Percentiles rank a stretch among this genome's conserved stretches.
These are phyloP conservation scores for Pseudopleuronectes americanus DNA, from an alignment of 2,797 vertebrate genomes.

Conservation along the genomic window DNA sequence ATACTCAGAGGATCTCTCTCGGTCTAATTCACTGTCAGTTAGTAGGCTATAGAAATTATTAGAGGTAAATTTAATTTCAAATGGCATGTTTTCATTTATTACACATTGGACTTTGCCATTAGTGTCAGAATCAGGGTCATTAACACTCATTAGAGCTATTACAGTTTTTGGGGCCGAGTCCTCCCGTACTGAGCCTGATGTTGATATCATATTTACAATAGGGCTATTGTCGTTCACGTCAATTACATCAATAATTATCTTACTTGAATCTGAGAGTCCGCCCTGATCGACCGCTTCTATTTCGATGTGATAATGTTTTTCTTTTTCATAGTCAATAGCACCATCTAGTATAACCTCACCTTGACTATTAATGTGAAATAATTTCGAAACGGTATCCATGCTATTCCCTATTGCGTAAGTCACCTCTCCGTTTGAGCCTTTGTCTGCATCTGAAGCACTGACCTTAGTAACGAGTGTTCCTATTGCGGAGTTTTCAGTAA, in stretches of 20 bases:
- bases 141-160: conserved; percentile 78
- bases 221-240: conserved; percentile 91
- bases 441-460: conserved; percentile 73
- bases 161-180: conserved; percentile 70
- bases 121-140: conserved; percentile 79
- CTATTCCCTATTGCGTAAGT: conserved; percentile 60
- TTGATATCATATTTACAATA: conserved; percentile 76
- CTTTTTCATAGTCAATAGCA: conserved; percentile 73
- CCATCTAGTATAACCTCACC: conserved; percentile 53
- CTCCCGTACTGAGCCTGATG: conserved; percentile 73
- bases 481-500: conserved; percentile 61
- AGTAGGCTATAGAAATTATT: conserved; percentile 77
- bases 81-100: too few species aligned
- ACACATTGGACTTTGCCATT: conserved; percentile 42
- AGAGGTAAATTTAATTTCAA: too few species aligned
- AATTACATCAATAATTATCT: conserved; percentile 80
- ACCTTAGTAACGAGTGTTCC: conserved; percentile 63
- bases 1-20: conserved; percentile 28
- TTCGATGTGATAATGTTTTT: conserved; percentile 68
- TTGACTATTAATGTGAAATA: conserved; percentile 49
- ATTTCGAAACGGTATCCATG: conserved; percentile 27
- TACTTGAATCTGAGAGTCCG: conserved; percentile 80
- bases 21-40: conserved; percentile 73
- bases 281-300: conserved; percentile 80
- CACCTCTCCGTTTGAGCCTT: conserved; percentile 57